phyloP scores from a whole-genome alignment of 1,140 invertebrate species.

The Saxidomus purpurata region DNA sequence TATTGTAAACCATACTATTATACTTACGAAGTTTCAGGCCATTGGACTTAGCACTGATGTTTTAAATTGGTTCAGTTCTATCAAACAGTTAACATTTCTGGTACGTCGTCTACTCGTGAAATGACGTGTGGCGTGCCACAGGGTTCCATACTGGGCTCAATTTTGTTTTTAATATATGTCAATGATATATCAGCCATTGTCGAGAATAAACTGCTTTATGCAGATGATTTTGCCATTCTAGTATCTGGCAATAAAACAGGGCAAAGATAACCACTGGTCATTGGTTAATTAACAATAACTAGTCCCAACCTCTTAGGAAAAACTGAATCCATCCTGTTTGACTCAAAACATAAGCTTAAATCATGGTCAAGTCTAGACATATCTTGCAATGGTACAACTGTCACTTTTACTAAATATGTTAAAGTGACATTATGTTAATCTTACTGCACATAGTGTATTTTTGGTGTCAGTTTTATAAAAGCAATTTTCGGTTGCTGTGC shows the following conservation, averaged over 20 bases:
- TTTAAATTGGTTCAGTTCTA: not conserved
- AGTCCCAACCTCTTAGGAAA: not conserved
- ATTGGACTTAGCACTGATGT: not conserved
- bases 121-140: not conserved
- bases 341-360: too few relatives aligned
- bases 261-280: too few relatives aligned
- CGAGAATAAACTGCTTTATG: not conserved
- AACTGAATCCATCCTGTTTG: not conserved
- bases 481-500: too few relatives aligned
- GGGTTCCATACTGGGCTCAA: not conserved
- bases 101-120: not conserved
- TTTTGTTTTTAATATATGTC: not conserved
- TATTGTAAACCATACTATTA: constrained; percentile 7
- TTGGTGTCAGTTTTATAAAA: too few relatives aligned
- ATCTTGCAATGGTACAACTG: too few relatives aligned
- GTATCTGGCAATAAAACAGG: not conserved
- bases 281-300: too few relatives aligned
- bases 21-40: constrained; percentile 13
- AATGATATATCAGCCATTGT: not conserved
- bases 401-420: too few relatives aligned
- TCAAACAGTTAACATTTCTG: constrained; percentile 6
- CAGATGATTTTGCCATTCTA: not conserved
- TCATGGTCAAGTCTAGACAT: not conserved
- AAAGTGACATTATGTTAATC: too few relatives aligned
- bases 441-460: too few relatives aligned